Base-by-base conservation (phyloP, 2,797 vertebrate genomes). In the Anabacerthia variegaticeps region DNA sequence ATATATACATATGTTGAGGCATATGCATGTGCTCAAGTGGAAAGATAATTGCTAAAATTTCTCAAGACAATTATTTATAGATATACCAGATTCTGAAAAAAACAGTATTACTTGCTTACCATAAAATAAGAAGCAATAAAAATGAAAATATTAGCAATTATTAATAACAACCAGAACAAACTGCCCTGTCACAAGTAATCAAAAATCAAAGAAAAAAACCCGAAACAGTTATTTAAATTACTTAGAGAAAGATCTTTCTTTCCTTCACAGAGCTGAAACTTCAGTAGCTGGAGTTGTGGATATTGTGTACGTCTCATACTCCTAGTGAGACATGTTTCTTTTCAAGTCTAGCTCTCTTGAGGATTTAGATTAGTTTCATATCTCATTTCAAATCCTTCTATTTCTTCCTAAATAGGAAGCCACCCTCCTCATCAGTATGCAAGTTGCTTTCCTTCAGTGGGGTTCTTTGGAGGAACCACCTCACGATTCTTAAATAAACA, bases 401-500 rank as follows among this genome's bases (percentile, higher is more conserved):
- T 46, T 90, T 86, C 8, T 14, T 68, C 28, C 22, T 48, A 30
- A 80, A 61, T 12, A 79, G 6, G 41, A 91, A 74, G 27, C 8
- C 5, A 54, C 2, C 0, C 4, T 68, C 9, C 68, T 73, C 16
- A 49, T 58, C 15, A 19, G 18, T 84, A 66, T 37, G 24, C 14
- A 37, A 72, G 18, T 12, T 41, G 2, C 30, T 91, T 75, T 14
- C 10, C 10, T 71, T 52, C 14, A 9, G 1, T 55, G 13, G 6
- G 2, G 14, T 24, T 59, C 18, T 73, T 83, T 20, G 4, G 8
- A 39, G 28, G 15, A 77, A 27, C 6, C 12, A 72, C 6, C 8
- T 51, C 16, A 3, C 41, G 10, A 22, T 28, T 49, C 34, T 28
- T 37, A 75, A 63, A 44, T 37, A 37, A 26, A 8, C 0, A 0